phyloP scores from a whole-genome alignment of 2,888 invertebrate species.

The Chrysodeixis includens region DNA sequence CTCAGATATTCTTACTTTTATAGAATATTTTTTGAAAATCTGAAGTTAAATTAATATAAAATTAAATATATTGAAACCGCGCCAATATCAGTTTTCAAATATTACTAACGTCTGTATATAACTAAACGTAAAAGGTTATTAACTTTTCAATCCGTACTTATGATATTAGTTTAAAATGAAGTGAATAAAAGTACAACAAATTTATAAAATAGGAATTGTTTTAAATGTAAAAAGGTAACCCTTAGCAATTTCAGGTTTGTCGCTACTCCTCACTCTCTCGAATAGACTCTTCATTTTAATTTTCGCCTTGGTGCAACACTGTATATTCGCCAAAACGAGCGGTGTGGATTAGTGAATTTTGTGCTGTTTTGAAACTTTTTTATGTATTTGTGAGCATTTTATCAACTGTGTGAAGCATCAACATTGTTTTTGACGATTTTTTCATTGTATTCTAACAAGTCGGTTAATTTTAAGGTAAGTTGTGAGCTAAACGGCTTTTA shows the following conservation, averaged over 20 bases:
- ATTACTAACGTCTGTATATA: not conserved
- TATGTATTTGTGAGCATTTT: constrained; percentile 9
- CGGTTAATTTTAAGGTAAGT: constrained; percentile 26
- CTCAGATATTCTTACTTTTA: constrained; percentile 1
- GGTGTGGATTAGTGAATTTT: constrained; percentile 15
- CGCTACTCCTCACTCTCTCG: not conserved
- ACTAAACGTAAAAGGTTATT: not conserved
- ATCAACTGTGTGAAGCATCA: constrained; percentile 12
- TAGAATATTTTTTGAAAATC: not conserved
- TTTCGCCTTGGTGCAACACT: not conserved
- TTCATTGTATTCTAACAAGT: not conserved
- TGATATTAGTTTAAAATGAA: not conserved
- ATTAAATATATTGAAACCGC: too few species aligned
- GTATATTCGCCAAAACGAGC: not conserved
- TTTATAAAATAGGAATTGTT: not conserved
- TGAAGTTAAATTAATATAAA: not conserved
- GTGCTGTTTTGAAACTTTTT: constrained; percentile 22
- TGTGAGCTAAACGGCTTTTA: not conserved
- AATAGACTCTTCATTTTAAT: not conserved
- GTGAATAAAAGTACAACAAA: not conserved
- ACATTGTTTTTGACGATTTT: constrained; percentile 11
- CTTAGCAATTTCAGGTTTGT: not conserved
- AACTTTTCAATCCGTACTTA: not conserved
- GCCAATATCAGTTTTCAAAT: too few species aligned
- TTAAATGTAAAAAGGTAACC: not conserved